Percentiles rank a stretch among this genome's conserved stretches.
Evolutionary conservation across 2,888 invertebrate species (phyloP).

Genomic region (Himalopsyche kuldschensis): DNA sequence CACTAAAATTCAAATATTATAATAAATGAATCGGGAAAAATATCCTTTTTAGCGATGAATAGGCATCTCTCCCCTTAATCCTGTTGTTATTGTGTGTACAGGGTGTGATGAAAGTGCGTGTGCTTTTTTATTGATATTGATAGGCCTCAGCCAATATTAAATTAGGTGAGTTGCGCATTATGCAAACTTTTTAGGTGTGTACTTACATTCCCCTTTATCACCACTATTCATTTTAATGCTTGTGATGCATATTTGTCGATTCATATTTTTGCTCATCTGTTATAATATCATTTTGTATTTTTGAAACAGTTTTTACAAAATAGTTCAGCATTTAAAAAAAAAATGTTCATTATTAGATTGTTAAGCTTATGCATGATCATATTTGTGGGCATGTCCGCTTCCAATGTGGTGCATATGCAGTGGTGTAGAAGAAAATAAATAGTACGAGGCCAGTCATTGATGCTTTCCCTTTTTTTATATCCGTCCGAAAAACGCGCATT

Average conservation of each 20-base stretch:
- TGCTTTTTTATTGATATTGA: conserved; percentile 32
- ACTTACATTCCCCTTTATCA: not conserved
- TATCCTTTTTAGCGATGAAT: not conserved
- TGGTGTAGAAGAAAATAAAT: no score
- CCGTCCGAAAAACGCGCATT: no score
- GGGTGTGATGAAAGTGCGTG: not conserved
- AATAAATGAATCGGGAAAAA: no score
- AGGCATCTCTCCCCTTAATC: not conserved
- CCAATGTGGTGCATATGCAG: no score
- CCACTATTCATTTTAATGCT: not conserved
- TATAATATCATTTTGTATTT: not conserved
- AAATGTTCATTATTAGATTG: no score
- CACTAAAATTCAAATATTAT: no score
- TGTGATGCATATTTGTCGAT: not conserved
- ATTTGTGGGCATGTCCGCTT: no score
- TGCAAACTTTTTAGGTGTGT: not conserved
- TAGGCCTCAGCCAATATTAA: conserved; percentile 35
- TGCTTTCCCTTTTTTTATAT: no score
- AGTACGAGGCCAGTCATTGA: no score
- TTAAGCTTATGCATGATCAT: no score
- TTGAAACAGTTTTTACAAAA: not conserved
- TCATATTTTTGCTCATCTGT: not conserved
- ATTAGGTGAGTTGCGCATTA: conserved; percentile 34
- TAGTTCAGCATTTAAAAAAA: not conserved
- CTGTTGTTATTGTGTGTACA: not conserved